A percentile compares a stretch with the other conserved stretches of the same genome.
Evolutionary conservation across 2,888 invertebrate genomes (phyloP).

Genomic region (Drosophila tripunctata): DNA sequence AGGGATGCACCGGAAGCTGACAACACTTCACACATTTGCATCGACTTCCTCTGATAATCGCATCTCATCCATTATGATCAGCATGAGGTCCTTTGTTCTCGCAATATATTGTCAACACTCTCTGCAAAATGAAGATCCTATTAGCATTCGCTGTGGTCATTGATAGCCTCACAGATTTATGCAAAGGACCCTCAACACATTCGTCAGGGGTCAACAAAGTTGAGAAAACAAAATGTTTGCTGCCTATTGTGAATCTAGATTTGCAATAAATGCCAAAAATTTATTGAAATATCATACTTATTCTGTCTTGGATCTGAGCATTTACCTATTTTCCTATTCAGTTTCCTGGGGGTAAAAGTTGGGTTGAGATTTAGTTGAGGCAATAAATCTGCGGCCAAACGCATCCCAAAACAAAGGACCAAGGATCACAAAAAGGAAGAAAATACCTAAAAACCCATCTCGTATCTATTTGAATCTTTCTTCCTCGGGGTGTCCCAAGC

Average conservation of each 20-base stretch:
- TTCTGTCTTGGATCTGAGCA: neutral
- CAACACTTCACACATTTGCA: slow-evolving; percentile 52
- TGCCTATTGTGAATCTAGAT: neutral
- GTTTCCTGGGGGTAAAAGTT: slow-evolving; percentile 19
- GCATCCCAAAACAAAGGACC: slow-evolving; percentile 55
- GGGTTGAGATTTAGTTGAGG: slow-evolving; percentile 34
- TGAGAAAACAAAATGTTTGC: slow-evolving; percentile 26
- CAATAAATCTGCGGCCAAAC: slow-evolving; percentile 75
- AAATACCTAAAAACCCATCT: slow-evolving; percentile 53
- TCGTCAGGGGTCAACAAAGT: slow-evolving; percentile 44
- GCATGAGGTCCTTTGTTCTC: neutral
- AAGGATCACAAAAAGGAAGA: slow-evolving; percentile 39
- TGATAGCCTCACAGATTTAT: slow-evolving; percentile 26
- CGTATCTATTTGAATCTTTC: slow-evolving; percentile 13
- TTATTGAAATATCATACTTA: slow-evolving; percentile 45
- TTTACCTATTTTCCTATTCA: neutral
- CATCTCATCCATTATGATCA: slow-evolving; percentile 12
- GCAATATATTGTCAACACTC: slow-evolving; percentile 31
- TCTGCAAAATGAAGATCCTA: slow-evolving; percentile 17
- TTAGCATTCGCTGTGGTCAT: slow-evolving; percentile 30
- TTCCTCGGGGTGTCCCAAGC: slow-evolving; percentile 28
- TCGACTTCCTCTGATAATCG: slow-evolving; percentile 35
- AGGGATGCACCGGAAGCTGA: neutral
- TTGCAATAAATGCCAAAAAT: slow-evolving; percentile 24
- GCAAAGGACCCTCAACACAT: slow-evolving; percentile 21